Evolutionary conservation across 1,140 invertebrate species (phyloP), one percentile per base, ranked within the genome.

Genomic region (Cheumatopsyche charites): DNA sequence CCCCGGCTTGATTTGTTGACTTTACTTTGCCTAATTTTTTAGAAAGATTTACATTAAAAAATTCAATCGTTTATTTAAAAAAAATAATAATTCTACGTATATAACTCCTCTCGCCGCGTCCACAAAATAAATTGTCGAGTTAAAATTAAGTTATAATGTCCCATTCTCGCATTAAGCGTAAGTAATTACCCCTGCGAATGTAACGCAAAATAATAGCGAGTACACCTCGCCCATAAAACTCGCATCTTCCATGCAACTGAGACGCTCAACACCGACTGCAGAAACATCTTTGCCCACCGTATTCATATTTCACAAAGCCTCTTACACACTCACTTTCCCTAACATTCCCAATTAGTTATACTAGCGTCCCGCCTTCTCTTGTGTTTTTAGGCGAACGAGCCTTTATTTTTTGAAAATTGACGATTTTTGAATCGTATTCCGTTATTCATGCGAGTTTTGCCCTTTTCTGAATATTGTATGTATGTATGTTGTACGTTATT

Each of bases 91-190:
- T n/a, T n/a, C n/a, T n/a, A n/a, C n/a, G n/a, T n/a, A 36, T 4
- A 36, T 36, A 36, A 36, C 29, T 36, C 9, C 29, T 36, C 29
- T 3, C 3, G 23, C 52, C 23, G 19, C 29, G 26, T 63, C 62
- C 41, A 58, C 49, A 68, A 41, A 26, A 68, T 68, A 69, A 68
- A 73, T 73, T 49, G 49, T 45, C 42, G 36, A 62, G 72, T 73
- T 73, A 68, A 63, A 73, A 73, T 73, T 73, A 73, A 73, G 72
- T 73, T 73, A 70, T 49, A 70, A 61, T 70, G 68, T 61, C 43
- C 68, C 25, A 70, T 69, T 68, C 66, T 62, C 66, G 58, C 66
- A 67, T 68, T 73, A 69, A 73, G 67, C 67, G 66, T 73, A 67
- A 73, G 52, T 73, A 68, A 68, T 68, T 68, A 68, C 66, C 47